Evolutionary conservation across 2,888 invertebrate genomes (phyloP), one percentile per base, ranked within the genome.

Genomic region (Orgyia antiqua): DNA sequence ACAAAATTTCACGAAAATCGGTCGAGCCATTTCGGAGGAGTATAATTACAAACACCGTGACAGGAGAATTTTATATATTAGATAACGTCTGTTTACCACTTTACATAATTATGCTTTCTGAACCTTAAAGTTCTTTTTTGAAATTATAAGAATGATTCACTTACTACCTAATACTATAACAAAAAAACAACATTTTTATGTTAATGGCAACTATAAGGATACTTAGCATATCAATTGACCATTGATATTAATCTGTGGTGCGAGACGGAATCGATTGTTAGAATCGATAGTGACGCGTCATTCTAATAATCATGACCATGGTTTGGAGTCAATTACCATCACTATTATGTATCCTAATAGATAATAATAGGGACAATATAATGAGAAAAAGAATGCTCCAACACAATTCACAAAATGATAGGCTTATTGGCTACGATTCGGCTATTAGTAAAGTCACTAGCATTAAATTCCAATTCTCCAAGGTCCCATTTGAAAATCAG

Each of bases 141-240:
- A n/a, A n/a, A n/a, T 15, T 15, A 15, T 15, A 15, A 15, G 4
- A 6, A 15, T 15, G 4, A 15, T 15, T 15, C 15, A 15, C n/a
- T n/a, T n/a, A n/a, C n/a, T 15, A 4, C 15, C 15, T 4, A 15
- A 15, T 15, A 6, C 6, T 15, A 15, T 15, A 4, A 4, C 4
- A 19, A 5, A 19, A 19, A 10, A 23, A 23, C 10, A 23, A 23
- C 6, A 15, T 23, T 9, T 20, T 27, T 31, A 31, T 26, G 26
- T 13, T 31, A 32, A 27, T 26, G 28, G n/a, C 13, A 7, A 17
- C 25, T 11, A 27, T 29, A 35, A 19, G 27, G 23, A 11, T 18
- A 31, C 18, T 36, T 31, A 31, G 51, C 68, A 70, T 70, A 56
- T 49, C 52, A 67, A 70, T 67, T 52, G 58, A 60, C 52, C 38